A percentile compares a stretch with the other conserved stretches of the same genome.
Evolutionary conservation across 2,113 vertebrate species (phyloP).

Genomic region (Sylvia atricapilla): DNA sequence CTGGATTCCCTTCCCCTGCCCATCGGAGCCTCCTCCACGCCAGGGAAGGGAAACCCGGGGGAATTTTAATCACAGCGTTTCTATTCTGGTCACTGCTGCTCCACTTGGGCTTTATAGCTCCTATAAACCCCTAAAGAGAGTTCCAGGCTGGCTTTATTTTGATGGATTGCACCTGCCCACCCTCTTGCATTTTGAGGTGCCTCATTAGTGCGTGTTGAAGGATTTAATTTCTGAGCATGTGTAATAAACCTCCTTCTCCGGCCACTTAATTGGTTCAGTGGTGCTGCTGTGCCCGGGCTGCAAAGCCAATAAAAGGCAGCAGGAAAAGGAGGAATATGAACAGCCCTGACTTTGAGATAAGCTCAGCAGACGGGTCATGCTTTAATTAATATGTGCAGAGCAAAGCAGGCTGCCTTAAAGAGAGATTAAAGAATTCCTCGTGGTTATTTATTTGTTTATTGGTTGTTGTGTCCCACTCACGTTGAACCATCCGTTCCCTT

Average conservation of each 20-base stretch:
- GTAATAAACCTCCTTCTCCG: slow-evolving; percentile 46
- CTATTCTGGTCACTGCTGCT: slow-evolving; percentile 26
- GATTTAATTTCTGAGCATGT: slow-evolving; percentile 44
- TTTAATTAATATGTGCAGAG: slow-evolving; percentile 12
- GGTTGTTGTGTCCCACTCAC: neutral
- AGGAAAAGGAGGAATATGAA: slow-evolving; percentile 20
- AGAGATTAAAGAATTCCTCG: neutral
- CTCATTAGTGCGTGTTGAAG: neutral
- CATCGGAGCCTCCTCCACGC: neutral
- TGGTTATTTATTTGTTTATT: neutral
- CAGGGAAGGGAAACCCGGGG: neutral
- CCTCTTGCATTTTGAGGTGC: slow-evolving; percentile 45
- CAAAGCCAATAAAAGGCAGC: slow-evolving; percentile 17
- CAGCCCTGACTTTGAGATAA: slow-evolving; percentile 30
- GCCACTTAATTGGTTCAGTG: slow-evolving; percentile 31
- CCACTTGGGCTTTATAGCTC: neutral
- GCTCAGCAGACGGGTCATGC: neutral
- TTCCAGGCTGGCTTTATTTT: neutral
- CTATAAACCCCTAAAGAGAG: slow-evolving; percentile 32
- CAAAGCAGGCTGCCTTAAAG: neutral
- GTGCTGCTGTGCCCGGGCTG: slow-evolving; percentile 6
- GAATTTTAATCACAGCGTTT: slow-evolving; percentile 47
- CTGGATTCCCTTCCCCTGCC: neutral
- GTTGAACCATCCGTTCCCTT: neutral
- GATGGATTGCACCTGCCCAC: slow-evolving; percentile 55